These are phyloP conservation scores for Druon quercuslanigerum DNA, from an alignment of 1,140 invertebrate genomes.

Conservation along the genomic window DNA sequence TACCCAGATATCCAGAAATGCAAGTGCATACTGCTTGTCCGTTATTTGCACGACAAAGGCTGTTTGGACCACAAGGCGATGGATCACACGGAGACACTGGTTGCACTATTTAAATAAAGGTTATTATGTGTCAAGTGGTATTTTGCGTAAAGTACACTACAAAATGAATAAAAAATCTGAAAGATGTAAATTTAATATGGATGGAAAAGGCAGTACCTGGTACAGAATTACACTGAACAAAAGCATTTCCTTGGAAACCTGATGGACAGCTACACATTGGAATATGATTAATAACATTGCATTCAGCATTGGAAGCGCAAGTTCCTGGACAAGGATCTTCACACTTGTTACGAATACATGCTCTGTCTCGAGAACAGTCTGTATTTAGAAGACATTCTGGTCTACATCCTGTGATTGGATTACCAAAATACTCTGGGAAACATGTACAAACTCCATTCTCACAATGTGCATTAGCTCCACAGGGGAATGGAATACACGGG, in stretches of 20 bases:
- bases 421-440: slow-evolving; percentile 81
- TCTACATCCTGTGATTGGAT: slow-evolving; percentile 81
- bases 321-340: slow-evolving; percentile 81
- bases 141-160: background rate
- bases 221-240: slow-evolving; percentile 76
- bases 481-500: slow-evolving; percentile 81
- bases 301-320: slow-evolving; percentile 81
- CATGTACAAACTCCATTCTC: slow-evolving; percentile 80
- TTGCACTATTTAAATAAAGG: slow-evolving; percentile 53
- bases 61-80: slow-evolving; percentile 87
- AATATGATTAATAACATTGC: slow-evolving; percentile 82
- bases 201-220: slow-evolving; percentile 54
- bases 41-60: slow-evolving; percentile 82
- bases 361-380: slow-evolving; percentile 81
- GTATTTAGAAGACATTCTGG: slow-evolving; percentile 83
- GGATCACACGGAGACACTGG: slow-evolving; percentile 82
- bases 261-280: slow-evolving; percentile 83
- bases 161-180: background rate
- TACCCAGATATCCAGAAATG: slow-evolving; percentile 82
- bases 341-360: slow-evolving; percentile 84
- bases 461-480: slow-evolving; percentile 80
- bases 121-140: background rate
- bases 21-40: slow-evolving; percentile 84
- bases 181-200: background rate
- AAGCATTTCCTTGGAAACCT: slow-evolving; percentile 80